Conservation (phyloP, 2,888 invertebrate genomes). For the Epicampocera succincta region DNA sequence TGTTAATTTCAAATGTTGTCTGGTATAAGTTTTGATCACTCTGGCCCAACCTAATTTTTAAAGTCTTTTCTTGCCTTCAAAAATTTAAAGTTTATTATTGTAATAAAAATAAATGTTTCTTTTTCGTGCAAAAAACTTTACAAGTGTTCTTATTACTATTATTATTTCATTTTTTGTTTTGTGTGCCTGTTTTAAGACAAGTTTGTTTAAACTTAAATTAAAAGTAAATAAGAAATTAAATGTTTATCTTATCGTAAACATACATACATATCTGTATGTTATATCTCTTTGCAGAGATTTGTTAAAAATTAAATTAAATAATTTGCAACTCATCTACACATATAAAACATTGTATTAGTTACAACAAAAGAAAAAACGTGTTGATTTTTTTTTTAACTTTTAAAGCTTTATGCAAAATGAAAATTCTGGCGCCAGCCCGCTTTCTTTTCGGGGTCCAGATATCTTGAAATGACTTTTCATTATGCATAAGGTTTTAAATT, state of each 20-base stretch:
- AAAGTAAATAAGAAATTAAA: conserved; percentile 36
- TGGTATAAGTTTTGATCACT: too few species aligned
- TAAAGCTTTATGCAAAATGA: background rate
- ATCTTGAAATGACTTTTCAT: too few species aligned
- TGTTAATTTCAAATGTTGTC: too few species aligned
- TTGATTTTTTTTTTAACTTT: background rate
- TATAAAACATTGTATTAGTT: conserved; percentile 45
- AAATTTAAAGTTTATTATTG: conserved; percentile 1
- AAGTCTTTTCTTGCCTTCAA: conserved; percentile 18
- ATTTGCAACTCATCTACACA: conserved; percentile 62
- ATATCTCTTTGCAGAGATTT: conserved; percentile 3
- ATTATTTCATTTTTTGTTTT: conserved; percentile 62
- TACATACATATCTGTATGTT: conserved; percentile 7
- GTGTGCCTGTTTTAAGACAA: background rate
- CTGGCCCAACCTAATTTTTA: too few species aligned
- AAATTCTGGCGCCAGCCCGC: background rate
- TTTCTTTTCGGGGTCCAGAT: too few species aligned
- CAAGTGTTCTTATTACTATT: conserved; percentile 51
- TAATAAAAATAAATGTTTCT: conserved; percentile 21
- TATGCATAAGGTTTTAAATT: too few species aligned
- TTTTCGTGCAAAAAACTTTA: conserved; percentile 79
- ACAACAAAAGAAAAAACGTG: conserved; percentile 47
- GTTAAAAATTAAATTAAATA: conserved; percentile 26
- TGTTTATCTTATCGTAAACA: conserved; percentile 15
- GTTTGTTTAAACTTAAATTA: conserved; percentile 14